phyloP scores from a whole-genome alignment of 2,113 vertebrate genomes.

The Empidonax alnorum region DNA sequence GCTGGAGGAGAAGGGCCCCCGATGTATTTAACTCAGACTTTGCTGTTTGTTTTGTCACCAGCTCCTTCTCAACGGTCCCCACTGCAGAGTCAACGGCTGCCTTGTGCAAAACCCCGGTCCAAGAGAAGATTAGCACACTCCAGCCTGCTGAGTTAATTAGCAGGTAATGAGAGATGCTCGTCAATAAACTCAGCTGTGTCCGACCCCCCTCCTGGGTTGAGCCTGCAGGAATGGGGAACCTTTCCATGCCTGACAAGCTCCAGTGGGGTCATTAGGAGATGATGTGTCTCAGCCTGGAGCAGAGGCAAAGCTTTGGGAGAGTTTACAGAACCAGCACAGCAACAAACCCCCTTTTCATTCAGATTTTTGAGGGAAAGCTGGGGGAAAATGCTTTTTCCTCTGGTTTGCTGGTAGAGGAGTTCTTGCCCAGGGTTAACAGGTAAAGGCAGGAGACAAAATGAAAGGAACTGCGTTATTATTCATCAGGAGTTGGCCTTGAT shows the following conservation, averaged over 20 bases:
- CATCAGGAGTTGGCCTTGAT: neutral
- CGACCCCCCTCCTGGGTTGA: neutral
- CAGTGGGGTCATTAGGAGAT: neutral
- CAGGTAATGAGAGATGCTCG: constrained; percentile 48
- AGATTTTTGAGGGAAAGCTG: neutral
- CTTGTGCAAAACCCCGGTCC: neutral
- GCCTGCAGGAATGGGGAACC: neutral
- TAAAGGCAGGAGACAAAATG: neutral
- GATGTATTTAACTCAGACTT: neutral
- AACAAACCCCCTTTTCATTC: neutral
- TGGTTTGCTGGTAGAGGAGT: neutral
- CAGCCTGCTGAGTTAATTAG: constrained; percentile 48
- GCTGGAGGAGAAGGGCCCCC: neutral
- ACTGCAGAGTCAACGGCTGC: neutral
- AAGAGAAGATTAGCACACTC: neutral
- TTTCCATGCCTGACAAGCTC: neutral
- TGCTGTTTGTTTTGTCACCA: neutral
- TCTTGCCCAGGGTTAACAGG: neutral
- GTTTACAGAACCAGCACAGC: neutral
- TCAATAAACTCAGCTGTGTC: constrained; percentile 39
- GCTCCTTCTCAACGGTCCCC: neutral
- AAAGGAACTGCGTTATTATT: neutral
- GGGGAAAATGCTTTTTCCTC: neutral
- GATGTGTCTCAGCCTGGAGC: neutral
- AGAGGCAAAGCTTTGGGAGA: neutral